These are phyloP conservation scores for Coendou prehensilis DNA, from an alignment of 2,797 vertebrate genomes.

Conservation along the genomic window DNA sequence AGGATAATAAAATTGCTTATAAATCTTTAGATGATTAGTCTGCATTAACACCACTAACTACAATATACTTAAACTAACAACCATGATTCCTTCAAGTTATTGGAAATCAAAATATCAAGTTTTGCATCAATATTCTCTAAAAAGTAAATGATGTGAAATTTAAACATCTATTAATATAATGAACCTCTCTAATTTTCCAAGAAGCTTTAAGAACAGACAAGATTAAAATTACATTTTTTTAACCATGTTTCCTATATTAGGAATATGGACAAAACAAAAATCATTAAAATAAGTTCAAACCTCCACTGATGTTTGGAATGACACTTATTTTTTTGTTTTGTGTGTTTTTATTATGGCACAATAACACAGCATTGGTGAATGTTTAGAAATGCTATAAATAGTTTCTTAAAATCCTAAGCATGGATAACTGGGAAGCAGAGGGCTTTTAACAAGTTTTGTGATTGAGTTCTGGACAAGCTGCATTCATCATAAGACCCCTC, in stretches of 20 bases:
- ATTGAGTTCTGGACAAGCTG: not conserved
- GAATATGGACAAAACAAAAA: not conserved
- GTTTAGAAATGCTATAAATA: not conserved
- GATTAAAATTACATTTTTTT: not conserved
- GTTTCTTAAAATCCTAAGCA: not conserved
- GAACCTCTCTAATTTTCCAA: not conserved
- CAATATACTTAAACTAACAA: not conserved
- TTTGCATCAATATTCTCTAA: not conserved
- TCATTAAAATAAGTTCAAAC: not conserved
- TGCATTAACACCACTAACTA: not conserved
- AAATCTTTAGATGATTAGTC: not conserved
- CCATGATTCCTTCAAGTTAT: not conserved
- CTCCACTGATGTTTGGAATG: not conserved
- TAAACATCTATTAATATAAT: not conserved
- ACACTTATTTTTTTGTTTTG: not conserved
- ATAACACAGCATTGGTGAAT: not conserved
- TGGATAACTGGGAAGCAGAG: not conserved
- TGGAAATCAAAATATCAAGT: not conserved
- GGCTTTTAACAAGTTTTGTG: not conserved
- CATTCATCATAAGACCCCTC: not conserved
- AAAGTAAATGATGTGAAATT: not conserved
- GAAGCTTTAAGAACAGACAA: not conserved
- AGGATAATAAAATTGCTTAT: slow-evolving; percentile 4
- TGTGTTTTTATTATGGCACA: not conserved
- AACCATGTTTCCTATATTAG: not conserved